phyloP scores from a whole-genome alignment of 2,888 invertebrate genomes.

The Erebia palarica region DNA sequence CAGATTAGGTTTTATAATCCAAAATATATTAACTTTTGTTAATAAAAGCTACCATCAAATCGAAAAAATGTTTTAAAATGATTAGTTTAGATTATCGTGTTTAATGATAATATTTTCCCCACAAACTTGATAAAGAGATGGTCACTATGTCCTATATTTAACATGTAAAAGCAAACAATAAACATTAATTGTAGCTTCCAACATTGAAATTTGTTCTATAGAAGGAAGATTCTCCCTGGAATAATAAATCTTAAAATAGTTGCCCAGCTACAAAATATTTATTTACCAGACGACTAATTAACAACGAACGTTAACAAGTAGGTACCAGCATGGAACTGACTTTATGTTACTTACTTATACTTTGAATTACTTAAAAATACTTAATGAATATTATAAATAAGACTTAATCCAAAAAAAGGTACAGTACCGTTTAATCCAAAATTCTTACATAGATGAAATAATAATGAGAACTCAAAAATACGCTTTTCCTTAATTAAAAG shows the following conservation, averaged over 20 bases:
- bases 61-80: too few species aligned
- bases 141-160: too few species aligned
- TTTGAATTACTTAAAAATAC: too few species aligned
- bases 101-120: too few species aligned
- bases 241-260: not conserved
- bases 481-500: slow-evolving; percentile 39
- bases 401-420: not conserved
- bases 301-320: not conserved
- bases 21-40: not conserved
- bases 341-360: not conserved
- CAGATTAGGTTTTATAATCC: not conserved
- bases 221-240: too few species aligned
- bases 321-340: not conserved
- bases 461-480: slow-evolving; percentile 10
- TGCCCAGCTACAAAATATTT: not conserved
- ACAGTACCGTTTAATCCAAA: not conserved
- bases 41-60: not conserved
- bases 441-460: not conserved
- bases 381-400: not conserved
- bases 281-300: not conserved
- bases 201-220: too few species aligned
- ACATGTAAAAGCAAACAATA: too few species aligned
- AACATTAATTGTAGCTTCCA: too few species aligned
- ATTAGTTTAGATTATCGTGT: too few species aligned
- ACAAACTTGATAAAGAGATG: too few species aligned